phyloP scores from a whole-genome alignment of 1,140 invertebrate species.

The Drosophila repletoides region DNA sequence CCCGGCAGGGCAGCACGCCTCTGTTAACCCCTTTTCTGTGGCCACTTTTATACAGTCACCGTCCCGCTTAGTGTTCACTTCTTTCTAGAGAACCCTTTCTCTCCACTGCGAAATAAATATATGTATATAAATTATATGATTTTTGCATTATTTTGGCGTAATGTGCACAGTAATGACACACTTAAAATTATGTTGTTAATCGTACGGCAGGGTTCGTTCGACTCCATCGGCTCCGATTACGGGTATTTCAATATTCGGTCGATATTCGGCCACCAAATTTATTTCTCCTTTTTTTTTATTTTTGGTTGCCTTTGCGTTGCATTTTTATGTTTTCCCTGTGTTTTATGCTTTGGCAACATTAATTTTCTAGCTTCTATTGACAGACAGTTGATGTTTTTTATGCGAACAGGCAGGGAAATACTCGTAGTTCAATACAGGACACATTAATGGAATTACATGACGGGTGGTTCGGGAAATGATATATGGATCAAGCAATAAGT shows the following conservation, averaged over 20 bases:
- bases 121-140: constrained; percentile 70
- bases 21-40: constrained; percentile 64
- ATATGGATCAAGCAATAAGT: constrained; percentile 21
- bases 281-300: constrained; percentile 50
- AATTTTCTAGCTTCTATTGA: constrained; percentile 56
- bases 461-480: constrained; percentile 59
- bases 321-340: constrained; percentile 61
- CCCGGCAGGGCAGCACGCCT: too few species aligned
- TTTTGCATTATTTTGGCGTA: constrained; percentile 78
- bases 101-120: constrained; percentile 1
- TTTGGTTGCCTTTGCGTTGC: constrained; percentile 69
- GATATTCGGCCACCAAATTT: constrained; percentile 57
- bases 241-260: constrained; percentile 37
- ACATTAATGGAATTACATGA: constrained; percentile 71
- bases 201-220: constrained; percentile 31
- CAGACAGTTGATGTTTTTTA: constrained; percentile 72
- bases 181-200: constrained; percentile 78
- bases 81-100: constrained; percentile 36
- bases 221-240: background rate
- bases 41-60: constrained; percentile 64
- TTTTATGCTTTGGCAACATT: constrained; percentile 53
- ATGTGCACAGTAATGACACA: constrained; percentile 76
- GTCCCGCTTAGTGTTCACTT: constrained; percentile 63
- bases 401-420: constrained; percentile 22
- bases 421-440: constrained; percentile 8